Evolutionary conservation across 1,140 invertebrate species (phyloP), one percentile per base, ranked within the genome.

Genomic region (Triops cancriformis): DNA sequence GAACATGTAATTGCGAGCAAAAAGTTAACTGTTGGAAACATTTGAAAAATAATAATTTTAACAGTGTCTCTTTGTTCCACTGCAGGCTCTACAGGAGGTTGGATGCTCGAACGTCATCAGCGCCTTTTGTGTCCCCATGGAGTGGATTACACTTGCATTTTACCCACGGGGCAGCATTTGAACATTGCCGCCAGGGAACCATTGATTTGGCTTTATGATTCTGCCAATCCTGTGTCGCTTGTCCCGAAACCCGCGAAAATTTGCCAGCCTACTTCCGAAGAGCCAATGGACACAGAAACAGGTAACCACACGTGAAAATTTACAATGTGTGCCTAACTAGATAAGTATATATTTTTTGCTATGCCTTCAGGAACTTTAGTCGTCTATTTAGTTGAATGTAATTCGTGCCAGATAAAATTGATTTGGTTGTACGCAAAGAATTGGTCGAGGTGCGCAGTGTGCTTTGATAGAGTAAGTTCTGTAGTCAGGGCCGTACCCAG

Each of bases 41-140:
- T n/a, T n/a, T n/a, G 31, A 37, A 37, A 37, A 2, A 37, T 4
- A 37, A 37, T 37, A 37, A 4, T 4, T 37, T 4, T 4, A 37
- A 37, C 31, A 37, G 7, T 37, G 7, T 37, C 7, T 26, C 7
- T 75, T 27, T 76, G 26, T 76, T 43, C 18, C 26, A 7, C 14
- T 26, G 26, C 72, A 73, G 72, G 72, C 18, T n/a, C 75, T 43
- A 76, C 45, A 42, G 79, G 76, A 76, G 23, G 64, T 76, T 76
- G 76, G 76, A 79, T 73, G 27, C 72, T 80, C 6, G 73, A 75
- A 76, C 73, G 76, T 26, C 64, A 78, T 10, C 75, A 75, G 26
- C 37, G 80, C 18, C 73, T 80, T 42, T 79, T 77, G 14, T 73
- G 78, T 64, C 73, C 76, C 12, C 74, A 79, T 51, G 78, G 78